Conservation (phyloP, 2,888 invertebrate species). For the Pseudolycoriella hygida region DNA sequence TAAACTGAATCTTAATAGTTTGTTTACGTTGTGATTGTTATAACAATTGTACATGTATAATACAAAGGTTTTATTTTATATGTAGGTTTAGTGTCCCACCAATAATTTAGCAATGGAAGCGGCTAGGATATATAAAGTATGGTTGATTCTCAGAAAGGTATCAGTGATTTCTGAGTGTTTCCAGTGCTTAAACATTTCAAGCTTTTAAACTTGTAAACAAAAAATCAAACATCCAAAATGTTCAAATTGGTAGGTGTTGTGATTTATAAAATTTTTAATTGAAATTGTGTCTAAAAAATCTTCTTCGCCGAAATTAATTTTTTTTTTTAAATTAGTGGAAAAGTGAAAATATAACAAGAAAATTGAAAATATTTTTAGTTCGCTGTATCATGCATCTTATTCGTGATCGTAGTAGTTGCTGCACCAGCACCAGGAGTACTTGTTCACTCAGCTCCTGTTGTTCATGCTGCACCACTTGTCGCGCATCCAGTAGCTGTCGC, state of each 20-base stretch:
- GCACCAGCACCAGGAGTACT: constrained; percentile 34
- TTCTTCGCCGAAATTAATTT: neutral
- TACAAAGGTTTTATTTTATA: no score
- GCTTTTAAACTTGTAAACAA: neutral
- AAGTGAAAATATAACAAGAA: neutral
- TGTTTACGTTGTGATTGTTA: no score
- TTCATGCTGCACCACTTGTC: constrained; percentile 18
- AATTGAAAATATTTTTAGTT: constrained; percentile 14
- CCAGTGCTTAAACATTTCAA: constrained; percentile 4
- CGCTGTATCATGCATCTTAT: constrained; percentile 23
- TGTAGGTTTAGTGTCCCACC: no score
- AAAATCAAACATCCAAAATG: constrained; percentile 10
- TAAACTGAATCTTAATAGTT: no score
- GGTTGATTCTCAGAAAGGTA: constrained; percentile 2
- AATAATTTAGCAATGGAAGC: no score
- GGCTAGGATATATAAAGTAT: neutral
- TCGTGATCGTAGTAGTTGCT: constrained; percentile 30
- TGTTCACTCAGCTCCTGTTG: constrained; percentile 13
- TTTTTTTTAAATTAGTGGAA: neutral
- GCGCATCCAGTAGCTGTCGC: constrained; percentile 11
- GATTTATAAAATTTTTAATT: neutral
- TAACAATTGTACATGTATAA: no score
- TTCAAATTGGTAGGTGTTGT: constrained; percentile 13
- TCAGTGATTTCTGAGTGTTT: constrained; percentile 7
- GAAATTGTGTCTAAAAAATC: no score